phyloP scores from a whole-genome alignment of 1,140 invertebrate genomes.

The Episyrphus balteatus region DNA sequence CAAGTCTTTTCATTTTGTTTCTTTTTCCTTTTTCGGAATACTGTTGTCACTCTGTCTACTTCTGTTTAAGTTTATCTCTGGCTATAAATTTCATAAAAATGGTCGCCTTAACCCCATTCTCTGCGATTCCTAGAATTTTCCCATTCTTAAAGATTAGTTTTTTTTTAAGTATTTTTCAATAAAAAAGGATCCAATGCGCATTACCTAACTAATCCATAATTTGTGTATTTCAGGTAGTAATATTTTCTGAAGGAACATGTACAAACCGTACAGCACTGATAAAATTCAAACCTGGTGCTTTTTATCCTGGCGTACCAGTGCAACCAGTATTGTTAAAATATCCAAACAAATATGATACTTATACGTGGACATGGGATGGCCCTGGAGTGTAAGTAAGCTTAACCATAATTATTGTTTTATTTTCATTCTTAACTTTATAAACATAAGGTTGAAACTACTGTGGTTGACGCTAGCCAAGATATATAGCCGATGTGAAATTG shows the following conservation, averaged over 20 bases:
- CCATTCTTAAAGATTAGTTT: no score
- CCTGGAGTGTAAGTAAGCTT: constrained; percentile 73
- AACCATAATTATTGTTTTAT: constrained; percentile 3
- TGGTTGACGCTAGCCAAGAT: constrained; percentile 88
- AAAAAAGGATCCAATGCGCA: no score
- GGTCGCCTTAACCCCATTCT: no score
- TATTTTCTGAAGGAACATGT: constrained; percentile 93
- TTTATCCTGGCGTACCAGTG: constrained; percentile 86
- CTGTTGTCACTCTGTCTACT: no score
- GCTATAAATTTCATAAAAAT: no score
- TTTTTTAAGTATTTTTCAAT: no score
- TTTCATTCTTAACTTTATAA: constrained; percentile 11
- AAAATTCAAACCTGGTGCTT: constrained; percentile 89
- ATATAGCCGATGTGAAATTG: constrained; percentile 82
- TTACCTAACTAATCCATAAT: neutral
- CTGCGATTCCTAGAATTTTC: no score
- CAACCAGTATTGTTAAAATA: constrained; percentile 89
- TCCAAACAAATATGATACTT: constrained; percentile 82
- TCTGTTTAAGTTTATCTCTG: no score
- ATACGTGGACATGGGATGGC: constrained; percentile 97
- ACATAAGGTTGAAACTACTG: constrained; percentile 60
- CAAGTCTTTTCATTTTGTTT: no score
- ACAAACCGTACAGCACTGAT: constrained; percentile 88
- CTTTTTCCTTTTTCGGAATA: no score
- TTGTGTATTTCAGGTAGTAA: constrained; percentile 55